These are phyloP conservation scores for Poeciliopsis turrubarensis DNA, from an alignment of 2,113 vertebrate genomes.

Conservation along the genomic window DNA sequence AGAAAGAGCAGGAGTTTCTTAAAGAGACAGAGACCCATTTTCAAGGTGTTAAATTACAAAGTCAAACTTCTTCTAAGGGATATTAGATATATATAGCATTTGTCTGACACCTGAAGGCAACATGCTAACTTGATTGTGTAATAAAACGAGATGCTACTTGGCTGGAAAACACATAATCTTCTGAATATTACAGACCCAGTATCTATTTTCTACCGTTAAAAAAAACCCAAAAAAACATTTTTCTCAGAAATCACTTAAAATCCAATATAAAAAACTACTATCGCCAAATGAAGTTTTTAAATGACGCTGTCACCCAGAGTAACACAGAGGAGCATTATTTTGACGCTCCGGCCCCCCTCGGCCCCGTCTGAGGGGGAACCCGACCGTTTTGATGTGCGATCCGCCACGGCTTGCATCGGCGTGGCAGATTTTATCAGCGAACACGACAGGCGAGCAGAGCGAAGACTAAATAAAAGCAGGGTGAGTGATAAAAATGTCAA, in stretches of 20 bases:
- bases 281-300: constrained; percentile 73
- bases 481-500: constrained; percentile 79
- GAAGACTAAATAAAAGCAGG: constrained; percentile 76
- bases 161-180: too few species aligned
- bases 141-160: too few species aligned
- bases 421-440: constrained; percentile 81
- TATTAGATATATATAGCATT: too few species aligned
- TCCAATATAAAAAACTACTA: constrained; percentile 46
- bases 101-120: too few species aligned
- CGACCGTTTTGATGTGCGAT: constrained; percentile 82
- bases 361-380: constrained; percentile 41
- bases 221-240: not conserved
- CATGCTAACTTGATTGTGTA: too few species aligned
- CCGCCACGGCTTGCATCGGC: constrained; percentile 66
- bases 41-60: too few species aligned
- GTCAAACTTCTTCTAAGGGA: too few species aligned
- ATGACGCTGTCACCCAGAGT: constrained; percentile 74
- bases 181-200: too few species aligned
- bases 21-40: too few species aligned
- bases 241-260: not conserved
- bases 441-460: constrained; percentile 72
- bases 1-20: too few species aligned
- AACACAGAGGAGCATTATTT: constrained; percentile 70
- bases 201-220: not conserved
- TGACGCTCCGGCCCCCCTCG: constrained; percentile 74